Conservation (phyloP, 2,797 vertebrate genomes). For the Florisuga fusca region DNA sequence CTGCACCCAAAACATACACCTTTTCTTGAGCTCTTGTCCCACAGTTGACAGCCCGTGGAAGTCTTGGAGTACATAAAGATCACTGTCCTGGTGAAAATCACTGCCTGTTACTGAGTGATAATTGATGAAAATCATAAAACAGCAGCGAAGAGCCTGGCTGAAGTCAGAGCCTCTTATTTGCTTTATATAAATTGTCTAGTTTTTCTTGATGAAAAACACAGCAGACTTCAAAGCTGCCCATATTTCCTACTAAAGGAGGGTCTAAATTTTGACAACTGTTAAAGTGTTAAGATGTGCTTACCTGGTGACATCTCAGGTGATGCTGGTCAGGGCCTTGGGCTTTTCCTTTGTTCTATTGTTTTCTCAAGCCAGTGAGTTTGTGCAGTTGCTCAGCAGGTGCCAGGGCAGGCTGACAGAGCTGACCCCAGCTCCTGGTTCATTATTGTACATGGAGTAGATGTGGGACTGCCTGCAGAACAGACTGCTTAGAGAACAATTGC, state of each 20-base stretch:
- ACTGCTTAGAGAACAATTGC: not conserved
- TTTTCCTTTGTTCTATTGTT: slow-evolving; percentile 70
- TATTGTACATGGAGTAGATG: not conserved
- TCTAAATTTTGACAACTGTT: not conserved
- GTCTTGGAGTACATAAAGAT: not conserved
- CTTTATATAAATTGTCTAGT: not conserved
- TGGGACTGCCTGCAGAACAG: not conserved
- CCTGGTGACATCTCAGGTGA: not conserved
- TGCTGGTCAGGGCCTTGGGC: not conserved
- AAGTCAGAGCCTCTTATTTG: not conserved
- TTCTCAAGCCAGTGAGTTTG: slow-evolving; percentile 47
- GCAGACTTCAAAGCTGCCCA: rapidly evolving
- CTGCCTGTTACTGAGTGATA: not conserved
- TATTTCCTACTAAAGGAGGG: rapidly evolving
- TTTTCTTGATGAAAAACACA: not conserved
- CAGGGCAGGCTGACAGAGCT: slow-evolving; percentile 24
- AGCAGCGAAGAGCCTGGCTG: not conserved
- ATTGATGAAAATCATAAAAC: not conserved
- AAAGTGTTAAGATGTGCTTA: not conserved
- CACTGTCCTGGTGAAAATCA: not conserved
- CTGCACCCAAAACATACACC: not conserved
- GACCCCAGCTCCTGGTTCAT: not conserved
- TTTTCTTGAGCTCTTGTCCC: not conserved
- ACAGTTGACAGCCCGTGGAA: not conserved
- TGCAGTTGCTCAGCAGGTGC: not conserved